These are phyloP conservation scores for Eueremaeus valkanovi DNA, from an alignment of 2,888 invertebrate genomes.

Conservation along the genomic window DNA sequence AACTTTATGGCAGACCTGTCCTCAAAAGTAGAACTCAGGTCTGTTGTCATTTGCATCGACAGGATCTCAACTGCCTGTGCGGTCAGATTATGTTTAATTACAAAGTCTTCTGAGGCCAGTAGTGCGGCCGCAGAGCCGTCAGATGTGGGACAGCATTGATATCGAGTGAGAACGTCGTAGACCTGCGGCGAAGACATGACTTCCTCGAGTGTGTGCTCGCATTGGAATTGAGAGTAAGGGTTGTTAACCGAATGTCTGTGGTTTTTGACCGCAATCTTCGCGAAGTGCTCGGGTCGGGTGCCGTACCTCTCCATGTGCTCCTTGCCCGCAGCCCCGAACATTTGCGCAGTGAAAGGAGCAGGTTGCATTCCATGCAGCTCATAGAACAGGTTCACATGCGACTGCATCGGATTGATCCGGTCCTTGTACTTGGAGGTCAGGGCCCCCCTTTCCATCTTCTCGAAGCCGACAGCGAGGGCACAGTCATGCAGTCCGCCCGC, in stretches of 20 bases:
- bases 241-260: constrained; percentile 95
- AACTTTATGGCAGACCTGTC: constrained; percentile 75
- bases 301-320: constrained; percentile 97
- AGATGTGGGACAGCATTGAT: constrained; percentile 97
- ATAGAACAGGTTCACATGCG: constrained; percentile 77
- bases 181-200: constrained; percentile 66
- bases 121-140: constrained; percentile 94
- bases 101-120: constrained; percentile 85
- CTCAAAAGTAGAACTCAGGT: constrained; percentile 75
- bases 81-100: constrained; percentile 73
- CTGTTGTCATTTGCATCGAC: constrained; percentile 95
- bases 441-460: constrained; percentile 95
- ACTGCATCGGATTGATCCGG: constrained; percentile 82
- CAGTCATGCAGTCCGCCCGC: constrained; percentile 61
- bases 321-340: constrained; percentile 91
- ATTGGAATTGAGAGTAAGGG: constrained; percentile 91
- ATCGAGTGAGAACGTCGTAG: constrained; percentile 85
- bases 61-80: constrained; percentile 87
- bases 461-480: constrained; percentile 83
- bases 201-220: constrained; percentile 84
- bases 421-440: constrained; percentile 70
- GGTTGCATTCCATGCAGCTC: constrained; percentile 73
- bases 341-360: constrained; percentile 84
- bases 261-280: constrained; percentile 96
- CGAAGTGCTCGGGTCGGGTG: constrained; percentile 85